Conservation (phyloP, 2,888 invertebrate genomes). For the Metopia argyrocephala region DNA sequence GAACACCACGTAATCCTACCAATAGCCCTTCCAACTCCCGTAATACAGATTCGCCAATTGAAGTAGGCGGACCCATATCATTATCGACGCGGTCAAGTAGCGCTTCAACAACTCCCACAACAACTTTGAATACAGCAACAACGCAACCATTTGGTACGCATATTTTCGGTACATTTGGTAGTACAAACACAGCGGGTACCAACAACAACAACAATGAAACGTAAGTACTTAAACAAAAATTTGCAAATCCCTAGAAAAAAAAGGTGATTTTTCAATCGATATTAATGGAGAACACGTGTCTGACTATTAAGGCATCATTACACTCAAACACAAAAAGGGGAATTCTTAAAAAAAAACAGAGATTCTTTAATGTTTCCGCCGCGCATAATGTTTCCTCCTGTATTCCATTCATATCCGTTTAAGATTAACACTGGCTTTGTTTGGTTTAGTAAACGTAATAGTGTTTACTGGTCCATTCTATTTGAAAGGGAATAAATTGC, state of each 20-base stretch:
- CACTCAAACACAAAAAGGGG: conserved; percentile 13
- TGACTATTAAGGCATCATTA: conserved; percentile 54
- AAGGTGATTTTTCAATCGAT: conserved; percentile 30
- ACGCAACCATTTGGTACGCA: conserved; percentile 81
- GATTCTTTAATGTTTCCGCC: conserved; percentile 74
- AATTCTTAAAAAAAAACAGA: conserved; percentile 49
- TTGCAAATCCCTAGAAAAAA: not conserved
- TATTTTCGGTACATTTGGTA: conserved; percentile 83
- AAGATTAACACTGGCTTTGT: conserved; percentile 60
- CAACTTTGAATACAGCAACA: conserved; percentile 80
- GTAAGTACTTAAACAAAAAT: conserved; percentile 39
- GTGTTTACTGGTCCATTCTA: not conserved
- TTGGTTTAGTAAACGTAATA: not conserved
- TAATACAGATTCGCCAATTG: conserved; percentile 81
- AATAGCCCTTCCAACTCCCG: conserved; percentile 81
- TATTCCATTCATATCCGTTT: conserved; percentile 54
- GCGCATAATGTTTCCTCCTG: conserved; percentile 74
- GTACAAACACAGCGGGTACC: conserved; percentile 68
- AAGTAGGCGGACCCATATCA: conserved; percentile 78
- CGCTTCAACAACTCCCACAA: conserved; percentile 70
- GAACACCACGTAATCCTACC: conserved; percentile 76
- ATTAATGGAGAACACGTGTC: conserved; percentile 59
- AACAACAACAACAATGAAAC: conserved; percentile 50
- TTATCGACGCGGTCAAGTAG: conserved; percentile 72
- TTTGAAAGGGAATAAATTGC: not conserved